phyloP scores from a whole-genome alignment of 2,113 vertebrate genomes.

The Colaptes auratus region DNA sequence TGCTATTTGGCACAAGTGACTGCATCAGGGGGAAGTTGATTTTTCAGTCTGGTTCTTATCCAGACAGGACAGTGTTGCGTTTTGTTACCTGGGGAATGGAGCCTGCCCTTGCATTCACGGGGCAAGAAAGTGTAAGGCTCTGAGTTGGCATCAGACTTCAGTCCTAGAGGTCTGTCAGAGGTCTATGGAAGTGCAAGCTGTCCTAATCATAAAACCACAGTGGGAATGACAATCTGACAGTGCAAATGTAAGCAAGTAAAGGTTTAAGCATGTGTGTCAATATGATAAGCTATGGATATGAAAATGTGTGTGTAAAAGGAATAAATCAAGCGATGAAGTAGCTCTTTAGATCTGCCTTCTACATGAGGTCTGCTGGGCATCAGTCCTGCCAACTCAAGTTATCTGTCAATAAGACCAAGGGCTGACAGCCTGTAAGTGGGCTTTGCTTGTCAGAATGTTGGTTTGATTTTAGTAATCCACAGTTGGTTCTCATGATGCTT shows the following conservation, averaged over 20 bases:
- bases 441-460: background rate
- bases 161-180: background rate
- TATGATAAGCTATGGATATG: accelerated
- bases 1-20: background rate
- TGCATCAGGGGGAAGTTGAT: background rate
- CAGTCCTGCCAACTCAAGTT: background rate
- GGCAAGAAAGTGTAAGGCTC: background rate
- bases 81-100: background rate
- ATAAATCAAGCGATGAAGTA: background rate
- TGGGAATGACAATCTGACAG: background rate
- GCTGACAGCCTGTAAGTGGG: background rate
- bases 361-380: background rate
- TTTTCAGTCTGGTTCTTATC: background rate
- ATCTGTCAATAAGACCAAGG: background rate
- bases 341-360: background rate
- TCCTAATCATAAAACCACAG: background rate
- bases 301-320: background rate
- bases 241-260: background rate
- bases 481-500: background rate
- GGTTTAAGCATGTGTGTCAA: background rate
- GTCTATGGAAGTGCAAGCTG: background rate
- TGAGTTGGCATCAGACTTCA: background rate
- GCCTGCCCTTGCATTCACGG: background rate
- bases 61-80: background rate
- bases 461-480: constrained; percentile 24